These are phyloP conservation scores for Eunapius fragilis DNA, from an alignment of 37 sponge, comb jelly and placozoan genomes.

Conservation along the genomic window DNA sequence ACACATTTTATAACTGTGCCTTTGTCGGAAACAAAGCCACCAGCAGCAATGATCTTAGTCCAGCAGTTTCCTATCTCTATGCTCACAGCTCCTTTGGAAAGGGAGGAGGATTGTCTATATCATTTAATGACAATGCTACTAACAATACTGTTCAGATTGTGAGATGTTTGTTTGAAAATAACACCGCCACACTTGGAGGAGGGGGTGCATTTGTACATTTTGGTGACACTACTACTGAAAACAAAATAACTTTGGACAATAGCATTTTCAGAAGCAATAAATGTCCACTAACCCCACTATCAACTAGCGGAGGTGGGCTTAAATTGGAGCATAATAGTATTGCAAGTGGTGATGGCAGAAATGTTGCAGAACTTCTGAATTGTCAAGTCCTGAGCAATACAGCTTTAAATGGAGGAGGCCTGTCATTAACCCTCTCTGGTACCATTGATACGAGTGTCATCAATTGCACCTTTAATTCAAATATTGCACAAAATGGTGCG, in stretches of 20 bases:
- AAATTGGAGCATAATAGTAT: slow-evolving; percentile 14
- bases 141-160: slow-evolving; percentile 18
- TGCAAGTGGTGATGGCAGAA: not conserved
- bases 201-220: slow-evolving; percentile 60
- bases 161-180: slow-evolving; percentile 21
- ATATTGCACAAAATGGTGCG: slow-evolving; percentile 42
- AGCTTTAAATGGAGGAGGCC: slow-evolving; percentile 56
- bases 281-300: not conserved
- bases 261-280: not conserved
- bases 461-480: not conserved
- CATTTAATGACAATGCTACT: slow-evolving; percentile 40
- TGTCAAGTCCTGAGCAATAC: not conserved
- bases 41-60: not conserved
- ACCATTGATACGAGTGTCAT: not conserved
- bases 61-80: slow-evolving; percentile 1
- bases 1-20: not conserved
- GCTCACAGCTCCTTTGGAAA: slow-evolving; percentile 47
- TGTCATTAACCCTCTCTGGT: slow-evolving; percentile 6
- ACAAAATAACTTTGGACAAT: slow-evolving; percentile 12
- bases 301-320: slow-evolving; percentile 52
- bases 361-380: not conserved
- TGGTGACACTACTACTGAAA: slow-evolving; percentile 21
- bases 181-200: slow-evolving; percentile 50
- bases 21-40: too few species aligned
- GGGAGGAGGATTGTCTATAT: slow-evolving; percentile 69